Base-by-base conservation (phyloP, 2,113 vertebrate species). In the Oreochromis aureus region DNA sequence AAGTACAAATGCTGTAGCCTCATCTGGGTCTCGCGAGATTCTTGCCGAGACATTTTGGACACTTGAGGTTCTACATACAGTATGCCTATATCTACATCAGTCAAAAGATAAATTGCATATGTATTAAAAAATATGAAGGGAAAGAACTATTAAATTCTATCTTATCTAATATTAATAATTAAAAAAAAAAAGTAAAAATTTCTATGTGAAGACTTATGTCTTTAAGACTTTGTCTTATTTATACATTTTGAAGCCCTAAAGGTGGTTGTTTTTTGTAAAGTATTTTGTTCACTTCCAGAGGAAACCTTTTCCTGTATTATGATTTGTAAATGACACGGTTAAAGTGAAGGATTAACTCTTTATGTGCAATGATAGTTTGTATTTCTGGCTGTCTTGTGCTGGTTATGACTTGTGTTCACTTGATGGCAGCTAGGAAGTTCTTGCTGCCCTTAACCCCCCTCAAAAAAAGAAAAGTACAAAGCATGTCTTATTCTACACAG, bases 391-490 rank as follows among this genome's bases (percentile, higher is more conserved):
- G 79, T 78, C 30, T 56, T 71, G 73, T 88, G 83, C 76, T 83
- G 84, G 63, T 51, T 81, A 48, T 5, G 10, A 80, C 48, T 51
- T 66, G 78, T 92, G 46, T 66, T 88, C 56, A 90, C 80, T 76
- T 86, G 84, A 90, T 46, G 87, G 88, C 92, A 92, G 91, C 92
- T 85, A 30, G 86, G 73, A 88, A n/a, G 76, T 81, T 85, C 27
- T 55, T 12, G 16, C 63, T 86, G 63, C 22, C 44, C 79, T 44
- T 44, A 90, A 91, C 66, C 66, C 5, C 69, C 15, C 13, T 6
- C 13, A 30, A 46, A 85, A 84, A 58, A 55, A 48, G 76, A 83
- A 41, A 41, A 15, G 34, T 22, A 81, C 18, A n/a, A 66, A 69
- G 48, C 39, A 55, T 11, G 73, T 84, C 39, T 10, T 76, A 15